phyloP scores from a whole-genome alignment of 37 sponge, comb jelly and placozoan species.

The Spongilla lacustris region DNA sequence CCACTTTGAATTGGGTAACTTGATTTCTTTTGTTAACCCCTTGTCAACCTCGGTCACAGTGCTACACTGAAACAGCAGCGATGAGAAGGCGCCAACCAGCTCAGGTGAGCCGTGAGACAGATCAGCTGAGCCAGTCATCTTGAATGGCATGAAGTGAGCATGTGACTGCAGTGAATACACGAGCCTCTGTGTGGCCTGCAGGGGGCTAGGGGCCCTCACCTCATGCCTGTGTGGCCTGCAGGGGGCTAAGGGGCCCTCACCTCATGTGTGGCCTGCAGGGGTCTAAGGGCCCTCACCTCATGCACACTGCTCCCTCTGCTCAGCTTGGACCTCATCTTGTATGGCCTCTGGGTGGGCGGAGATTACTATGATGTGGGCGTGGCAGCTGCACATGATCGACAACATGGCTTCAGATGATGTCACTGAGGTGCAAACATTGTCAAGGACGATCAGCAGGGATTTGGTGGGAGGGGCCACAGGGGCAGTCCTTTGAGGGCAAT shows the following conservation, averaged over 20 bases:
- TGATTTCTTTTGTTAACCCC: background rate
- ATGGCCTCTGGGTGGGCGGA: conserved; percentile 19
- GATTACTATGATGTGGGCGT: conserved; percentile 44
- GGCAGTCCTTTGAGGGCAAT: background rate
- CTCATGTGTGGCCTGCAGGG: too few species aligned
- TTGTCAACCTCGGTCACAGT: background rate
- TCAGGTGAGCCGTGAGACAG: conserved; percentile 33
- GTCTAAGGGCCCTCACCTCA: conserved; percentile 18
- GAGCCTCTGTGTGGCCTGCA: conserved; percentile 60
- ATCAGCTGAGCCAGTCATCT: conserved; percentile 27
- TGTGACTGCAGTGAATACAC: conserved; percentile 32
- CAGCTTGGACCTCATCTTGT: conserved; percentile 14
- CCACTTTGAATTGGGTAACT: conserved; percentile 7
- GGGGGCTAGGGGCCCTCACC: too few species aligned
- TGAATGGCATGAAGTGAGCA: conserved; percentile 34
- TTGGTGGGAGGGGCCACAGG: background rate
- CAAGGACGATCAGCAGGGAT: conserved; percentile 33
- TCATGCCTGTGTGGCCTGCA: too few species aligned
- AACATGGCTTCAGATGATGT: background rate
- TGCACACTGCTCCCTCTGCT: conserved; percentile 8
- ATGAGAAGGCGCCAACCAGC: conserved; percentile 19
- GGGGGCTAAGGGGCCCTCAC: too few species aligned
- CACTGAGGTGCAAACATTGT: conserved; percentile 16
- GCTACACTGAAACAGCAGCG: conserved; percentile 16
- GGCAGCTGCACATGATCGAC: background rate